Conservation (phyloP, 1,140 invertebrate species). For the Heterodera carotae region DNA sequence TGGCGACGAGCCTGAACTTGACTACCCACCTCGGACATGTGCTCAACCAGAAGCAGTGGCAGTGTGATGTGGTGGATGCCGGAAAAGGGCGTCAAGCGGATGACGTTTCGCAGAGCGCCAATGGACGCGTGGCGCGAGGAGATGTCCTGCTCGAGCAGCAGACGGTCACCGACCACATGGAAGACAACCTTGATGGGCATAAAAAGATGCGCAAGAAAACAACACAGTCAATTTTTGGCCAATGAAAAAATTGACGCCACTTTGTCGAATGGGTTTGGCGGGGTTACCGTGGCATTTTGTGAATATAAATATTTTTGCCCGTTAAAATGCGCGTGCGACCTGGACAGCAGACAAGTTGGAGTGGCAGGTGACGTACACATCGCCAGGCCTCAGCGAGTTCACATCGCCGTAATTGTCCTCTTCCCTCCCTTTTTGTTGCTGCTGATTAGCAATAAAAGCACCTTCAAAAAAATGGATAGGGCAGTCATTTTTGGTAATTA, state of each 20-base stretch:
- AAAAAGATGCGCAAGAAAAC: background rate
- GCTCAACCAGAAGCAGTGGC: conserved; percentile 85
- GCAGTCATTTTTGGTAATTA: no score
- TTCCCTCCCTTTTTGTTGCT: background rate
- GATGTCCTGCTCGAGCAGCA: conserved; percentile 73
- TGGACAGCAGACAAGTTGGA: conserved; percentile 76
- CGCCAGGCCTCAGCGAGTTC: conserved; percentile 74
- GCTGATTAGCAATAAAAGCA: background rate
- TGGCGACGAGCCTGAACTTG: no score
- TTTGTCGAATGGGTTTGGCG: no score
- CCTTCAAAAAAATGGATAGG: background rate
- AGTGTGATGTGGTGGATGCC: conserved; percentile 89
- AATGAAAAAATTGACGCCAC: background rate
- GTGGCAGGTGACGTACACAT: conserved; percentile 90
- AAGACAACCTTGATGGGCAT: conserved; percentile 80
- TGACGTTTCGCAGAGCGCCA: conserved; percentile 86
- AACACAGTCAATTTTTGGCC: no score
- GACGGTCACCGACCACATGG: conserved; percentile 77
- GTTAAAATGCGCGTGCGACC: no score
- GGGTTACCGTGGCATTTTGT: no score
- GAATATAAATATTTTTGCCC: no score
- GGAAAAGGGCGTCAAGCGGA: conserved; percentile 87
- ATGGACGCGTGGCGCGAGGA: conserved; percentile 94
- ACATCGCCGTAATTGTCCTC: conserved; percentile 49
- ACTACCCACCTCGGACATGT: conserved; percentile 81